Conservation (phyloP, 2,888 invertebrate species). For the Parasteatoda lunata region DNA sequence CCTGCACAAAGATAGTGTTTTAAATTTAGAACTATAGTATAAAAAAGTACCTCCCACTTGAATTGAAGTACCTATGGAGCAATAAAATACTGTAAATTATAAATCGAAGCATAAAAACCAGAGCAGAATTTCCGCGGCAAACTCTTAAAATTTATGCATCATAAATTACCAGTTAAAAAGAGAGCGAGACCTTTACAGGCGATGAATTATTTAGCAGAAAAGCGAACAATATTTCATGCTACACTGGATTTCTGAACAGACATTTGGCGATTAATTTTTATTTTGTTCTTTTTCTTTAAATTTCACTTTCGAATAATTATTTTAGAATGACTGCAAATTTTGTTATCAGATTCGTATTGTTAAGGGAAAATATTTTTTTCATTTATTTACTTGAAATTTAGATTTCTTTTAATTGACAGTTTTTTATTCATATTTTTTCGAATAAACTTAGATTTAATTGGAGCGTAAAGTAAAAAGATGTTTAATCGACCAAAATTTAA, state of each 20-base stretch:
- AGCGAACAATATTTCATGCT: slow-evolving; percentile 51
- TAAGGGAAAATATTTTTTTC: too few species aligned
- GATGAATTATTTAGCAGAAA: slow-evolving; percentile 49
- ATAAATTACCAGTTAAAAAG: not conserved
- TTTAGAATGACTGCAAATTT: not conserved
- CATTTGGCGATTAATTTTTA: not conserved
- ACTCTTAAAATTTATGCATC: not conserved
- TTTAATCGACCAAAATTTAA: too few species aligned
- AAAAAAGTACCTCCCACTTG: not conserved
- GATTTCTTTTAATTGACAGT: too few species aligned
- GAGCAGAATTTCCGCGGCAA: not conserved
- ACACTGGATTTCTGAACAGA: not conserved
- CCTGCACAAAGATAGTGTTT: not conserved
- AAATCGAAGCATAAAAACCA: slow-evolving; percentile 5
- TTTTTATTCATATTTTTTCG: not conserved
- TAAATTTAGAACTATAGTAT: not conserved
- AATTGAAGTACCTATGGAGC: not conserved
- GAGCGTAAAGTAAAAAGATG: not conserved
- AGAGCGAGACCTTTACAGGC: not conserved
- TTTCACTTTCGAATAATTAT: not conserved
- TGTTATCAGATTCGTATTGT: not conserved
- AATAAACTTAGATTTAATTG: not conserved
- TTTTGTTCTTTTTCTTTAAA: not conserved
- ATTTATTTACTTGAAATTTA: too few species aligned
- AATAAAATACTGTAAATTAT: slow-evolving; percentile 5